Evolutionary conservation across 2,888 invertebrate species (phyloP), one percentile per base, ranked within the genome.

Genomic region (Leptinotarsa tumamoca): DNA sequence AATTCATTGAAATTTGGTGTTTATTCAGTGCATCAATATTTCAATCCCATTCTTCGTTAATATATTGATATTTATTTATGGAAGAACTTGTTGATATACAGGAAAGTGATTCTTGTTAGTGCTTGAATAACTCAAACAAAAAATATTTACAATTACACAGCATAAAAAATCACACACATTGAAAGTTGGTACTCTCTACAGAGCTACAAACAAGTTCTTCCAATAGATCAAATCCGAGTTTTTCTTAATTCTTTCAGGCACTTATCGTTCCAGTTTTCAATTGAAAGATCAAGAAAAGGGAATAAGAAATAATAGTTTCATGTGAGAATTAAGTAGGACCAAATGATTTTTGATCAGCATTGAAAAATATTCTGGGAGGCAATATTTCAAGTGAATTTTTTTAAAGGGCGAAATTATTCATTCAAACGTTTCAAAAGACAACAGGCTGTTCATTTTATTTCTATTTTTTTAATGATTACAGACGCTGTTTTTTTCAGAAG

Each of bases 21-120:
- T 61, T 33, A 27, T 63, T 63, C 10, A 63, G 63, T 63, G 63
- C 63, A n/a, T n/a, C n/a, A 33, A n/a, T 43, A 63, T 63, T 17
- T 17, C 43, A 63, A 33, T 18, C 43, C 33, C 33, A 17, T 14
- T 27, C 33, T 4, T 43, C 43, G 43, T 43, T 43, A 27, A 63
- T 63, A 33, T 33, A 33, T 1, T 27, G 58, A 58, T 14, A 58
- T 15, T 58, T 4, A 27, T 23, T 58, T 58, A 23, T 58, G 23
- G 21, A 58, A 58, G 58, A 58, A 58, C 58, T 58, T 58, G 58
- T 58, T 58, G 14, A 58, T 10, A 43, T 43, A 43, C 3, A 43
- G 43, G 43, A 3, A 10, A 43, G 10, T 43, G 43, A 43, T 43
- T 43, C 0, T 43, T 43, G 43, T 43, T 43, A 43, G 43, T 43